phyloP scores from a whole-genome alignment of 2,797 vertebrate species.

The Chiroxiphia lanceolata region DNA sequence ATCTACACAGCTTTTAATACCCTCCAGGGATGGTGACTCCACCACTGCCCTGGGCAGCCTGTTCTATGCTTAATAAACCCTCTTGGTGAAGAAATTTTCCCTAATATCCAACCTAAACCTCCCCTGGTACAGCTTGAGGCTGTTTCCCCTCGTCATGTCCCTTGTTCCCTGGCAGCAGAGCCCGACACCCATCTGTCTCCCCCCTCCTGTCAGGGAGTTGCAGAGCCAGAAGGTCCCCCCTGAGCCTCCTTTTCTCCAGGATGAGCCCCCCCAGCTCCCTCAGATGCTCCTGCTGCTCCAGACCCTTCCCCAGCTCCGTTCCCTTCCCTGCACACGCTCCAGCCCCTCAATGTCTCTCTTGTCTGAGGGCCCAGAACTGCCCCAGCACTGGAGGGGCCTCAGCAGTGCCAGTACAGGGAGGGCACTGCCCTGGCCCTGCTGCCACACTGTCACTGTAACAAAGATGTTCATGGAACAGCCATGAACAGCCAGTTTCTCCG shows the following conservation, averaged over 20 bases:
- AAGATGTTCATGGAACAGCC: neutral
- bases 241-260: neutral
- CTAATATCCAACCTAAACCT: neutral
- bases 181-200: accelerated
- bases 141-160: accelerated
- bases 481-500: neutral
- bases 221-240: accelerated
- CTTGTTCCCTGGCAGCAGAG: neutral
- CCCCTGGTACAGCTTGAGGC: accelerated
- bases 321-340: neutral
- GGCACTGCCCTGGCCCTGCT: neutral
- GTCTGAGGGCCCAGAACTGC: neutral
- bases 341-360: neutral
- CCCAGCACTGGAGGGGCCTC: neutral
- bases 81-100: neutral
- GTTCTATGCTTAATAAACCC: neutral
- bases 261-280: neutral
- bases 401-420: neutral
- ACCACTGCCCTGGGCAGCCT: neutral
- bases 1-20: accelerated
- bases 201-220: neutral
- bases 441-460: neutral
- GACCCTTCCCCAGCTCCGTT: too few relatives aligned
- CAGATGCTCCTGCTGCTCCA: neutral
- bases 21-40: too few relatives aligned